Evolutionary conservation across 2,113 vertebrate genomes (phyloP), one percentile per base, ranked within the genome.

Genomic region (Anhinga rufa): DNA sequence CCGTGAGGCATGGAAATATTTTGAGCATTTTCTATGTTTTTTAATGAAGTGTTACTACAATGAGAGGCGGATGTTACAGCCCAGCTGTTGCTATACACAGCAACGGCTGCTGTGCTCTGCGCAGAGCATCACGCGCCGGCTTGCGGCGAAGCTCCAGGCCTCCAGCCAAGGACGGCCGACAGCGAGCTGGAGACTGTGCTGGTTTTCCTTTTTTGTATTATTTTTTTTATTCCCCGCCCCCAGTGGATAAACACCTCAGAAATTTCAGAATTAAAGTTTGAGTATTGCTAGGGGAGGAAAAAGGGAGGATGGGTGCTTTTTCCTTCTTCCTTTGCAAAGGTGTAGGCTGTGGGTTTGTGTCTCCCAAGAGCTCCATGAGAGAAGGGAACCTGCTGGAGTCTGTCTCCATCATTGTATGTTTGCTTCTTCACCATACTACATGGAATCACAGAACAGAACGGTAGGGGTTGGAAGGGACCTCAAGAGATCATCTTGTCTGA

Each of bases 11-110:
- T 92, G 91, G 74, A 97, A 90, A 92, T 96, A 94, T 96, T 97
- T 95, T 94, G 94, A 96, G 78, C 82, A 58, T 94, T 95, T 94
- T 95, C 54, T 88, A 7, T 93, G 86, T 94, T 95, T 97, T 97
- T 97, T 95, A 95, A 96, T 96, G 95, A 96, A 94, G 87, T 87
- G 75, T 87, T 97, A 87, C 88, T 95, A 55, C 68, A 93, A 49
- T 26, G 77, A 88, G 52, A 84, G 86, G 89, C 3, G 40, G 91
- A 94, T 95, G 66, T 93, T 88, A 48, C 34, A 92, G 85, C 66
- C 54, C 84, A 97, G 89, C 81, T 97, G 94, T 69, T 97, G 36
- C 78, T 29, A 4, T 68, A 57, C 1, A 4, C 57, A 88, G 80
- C 7, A 20, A 64, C 6, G 61, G 89, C 91, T 95, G 88, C 61